phyloP scores from a whole-genome alignment of 2,888 invertebrate genomes.

The Cordilura impudica region DNA sequence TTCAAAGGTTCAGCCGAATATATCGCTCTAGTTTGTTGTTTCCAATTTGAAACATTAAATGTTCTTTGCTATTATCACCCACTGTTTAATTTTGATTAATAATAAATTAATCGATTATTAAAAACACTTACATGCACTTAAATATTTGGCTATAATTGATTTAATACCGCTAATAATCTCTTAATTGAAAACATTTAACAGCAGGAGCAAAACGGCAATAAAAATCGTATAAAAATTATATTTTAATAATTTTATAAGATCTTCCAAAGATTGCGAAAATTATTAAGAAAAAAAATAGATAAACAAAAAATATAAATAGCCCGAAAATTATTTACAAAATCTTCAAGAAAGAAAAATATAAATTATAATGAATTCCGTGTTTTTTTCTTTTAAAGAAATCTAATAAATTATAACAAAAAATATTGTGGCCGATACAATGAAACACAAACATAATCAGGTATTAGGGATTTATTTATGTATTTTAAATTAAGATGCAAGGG shows the following conservation, averaged over 20 bases:
- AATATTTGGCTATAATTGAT: constrained; percentile 29
- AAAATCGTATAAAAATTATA: constrained; percentile 9
- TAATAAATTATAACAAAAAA: neutral
- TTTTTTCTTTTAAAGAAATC: neutral
- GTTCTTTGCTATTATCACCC: too few relatives aligned
- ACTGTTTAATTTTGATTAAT: constrained; percentile 43
- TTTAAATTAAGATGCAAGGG: constrained; percentile 2
- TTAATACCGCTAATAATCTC: constrained; percentile 25
- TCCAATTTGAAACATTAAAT: too few relatives aligned
- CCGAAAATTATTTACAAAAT: neutral
- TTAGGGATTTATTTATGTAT: neutral
- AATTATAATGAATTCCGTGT: too few relatives aligned
- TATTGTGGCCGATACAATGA: neutral
- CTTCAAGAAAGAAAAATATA: neutral
- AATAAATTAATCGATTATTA: constrained; percentile 40
- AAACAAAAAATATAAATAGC: neutral
- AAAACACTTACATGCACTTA: constrained; percentile 13
- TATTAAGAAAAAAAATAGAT: neutral
- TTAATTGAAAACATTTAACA: constrained; percentile 44
- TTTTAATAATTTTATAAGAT: neutral
- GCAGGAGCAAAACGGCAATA: constrained; percentile 32
- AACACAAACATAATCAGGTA: neutral
- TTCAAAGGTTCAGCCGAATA: too few relatives aligned
- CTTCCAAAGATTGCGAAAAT: neutral
- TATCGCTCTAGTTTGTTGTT: too few relatives aligned